Base-by-base conservation (phyloP, 2,113 vertebrate species). In the Delphinapterus leucas region DNA sequence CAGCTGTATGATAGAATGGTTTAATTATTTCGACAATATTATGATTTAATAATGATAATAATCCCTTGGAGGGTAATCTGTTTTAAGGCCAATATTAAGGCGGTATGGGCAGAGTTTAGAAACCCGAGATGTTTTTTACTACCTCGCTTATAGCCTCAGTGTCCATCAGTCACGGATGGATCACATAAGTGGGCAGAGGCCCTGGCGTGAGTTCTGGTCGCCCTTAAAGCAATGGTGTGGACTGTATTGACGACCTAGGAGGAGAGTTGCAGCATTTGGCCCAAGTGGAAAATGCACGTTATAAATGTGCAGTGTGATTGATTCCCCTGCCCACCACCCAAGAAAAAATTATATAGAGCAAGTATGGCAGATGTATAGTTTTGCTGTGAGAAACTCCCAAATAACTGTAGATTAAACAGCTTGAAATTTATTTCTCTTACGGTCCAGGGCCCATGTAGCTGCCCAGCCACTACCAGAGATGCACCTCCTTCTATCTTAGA, bases 241-340 rank as follows among this genome's bases (percentile, higher is more conserved):
- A 7, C 65, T 33, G 0, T 1, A 2, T 0, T 8, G 8, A 5
- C 4, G 58, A n/a, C 53, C 41, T 5, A 8, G 68, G 28, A 36
- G 18, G 47, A 47, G 0, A 9, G 23, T 21, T 20, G 38, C 8
- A 2, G 6, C 28, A 18, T 38, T 41, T 61, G 28, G 23, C 4
- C 81, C 38, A 21, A 4, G 14, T 8, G 38, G 3, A 8, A 41
- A 28, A 21, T 1, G 49, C 13, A 0, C 3, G 15, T 28, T 33
- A 17, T 47, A 26, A 20, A 13, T 15, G 3, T 4, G 1, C 60
- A 11, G 4, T 33, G 2, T 10, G 28, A 36, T 25, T 47, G 15
- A 26, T 65, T 55, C 17, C 28, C 53, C 15, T 9, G 18, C 38
- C 23, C 9, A 7, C 8, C 53, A 4, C 18, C 49, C 49, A 33